Percentiles rank a stretch among this genome's conserved stretches.
Conservation (phyloP, 2,888 invertebrate species). For the Parnassius orleans region DNA sequence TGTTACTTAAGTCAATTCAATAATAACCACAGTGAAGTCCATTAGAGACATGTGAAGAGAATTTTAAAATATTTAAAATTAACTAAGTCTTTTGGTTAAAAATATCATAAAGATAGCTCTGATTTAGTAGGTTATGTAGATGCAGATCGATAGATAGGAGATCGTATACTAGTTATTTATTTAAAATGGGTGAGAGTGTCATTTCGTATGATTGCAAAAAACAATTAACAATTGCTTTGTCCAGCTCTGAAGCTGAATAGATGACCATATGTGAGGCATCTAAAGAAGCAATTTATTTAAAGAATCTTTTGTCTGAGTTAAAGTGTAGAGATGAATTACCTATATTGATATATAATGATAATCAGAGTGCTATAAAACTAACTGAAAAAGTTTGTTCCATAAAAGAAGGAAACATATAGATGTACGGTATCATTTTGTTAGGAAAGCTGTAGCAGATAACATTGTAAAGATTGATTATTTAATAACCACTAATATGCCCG, state of each 20-base stretch:
- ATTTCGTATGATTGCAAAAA: slow-evolving; percentile 42
- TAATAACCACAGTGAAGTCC: too few species aligned
- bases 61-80: too few species aligned
- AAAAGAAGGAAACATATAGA: slow-evolving; percentile 35
- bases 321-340: too few species aligned
- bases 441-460: too few species aligned
- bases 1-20: too few species aligned
- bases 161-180: slow-evolving; percentile 43
- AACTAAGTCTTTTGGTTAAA: not conserved
- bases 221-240: slow-evolving; percentile 42
- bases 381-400: slow-evolving; percentile 26
- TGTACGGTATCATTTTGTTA: slow-evolving; percentile 29
- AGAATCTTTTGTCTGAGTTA: too few species aligned
- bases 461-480: too few species aligned
- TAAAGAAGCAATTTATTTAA: too few species aligned
- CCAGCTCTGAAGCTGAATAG: slow-evolving; percentile 21
- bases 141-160: slow-evolving; percentile 42
- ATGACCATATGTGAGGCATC: slow-evolving; percentile 10
- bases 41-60: too few species aligned
- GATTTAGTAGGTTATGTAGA: slow-evolving; percentile 22
- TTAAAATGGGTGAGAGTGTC: slow-evolving; percentile 1
- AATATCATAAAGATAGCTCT: too few species aligned
- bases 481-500: too few species aligned
- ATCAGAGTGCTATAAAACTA: slow-evolving; percentile 30
- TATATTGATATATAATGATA: slow-evolving; percentile 26